These are phyloP conservation scores for Hylomyscus alleni DNA, from an alignment of 2,797 vertebrate genomes.

Conservation along the genomic window DNA sequence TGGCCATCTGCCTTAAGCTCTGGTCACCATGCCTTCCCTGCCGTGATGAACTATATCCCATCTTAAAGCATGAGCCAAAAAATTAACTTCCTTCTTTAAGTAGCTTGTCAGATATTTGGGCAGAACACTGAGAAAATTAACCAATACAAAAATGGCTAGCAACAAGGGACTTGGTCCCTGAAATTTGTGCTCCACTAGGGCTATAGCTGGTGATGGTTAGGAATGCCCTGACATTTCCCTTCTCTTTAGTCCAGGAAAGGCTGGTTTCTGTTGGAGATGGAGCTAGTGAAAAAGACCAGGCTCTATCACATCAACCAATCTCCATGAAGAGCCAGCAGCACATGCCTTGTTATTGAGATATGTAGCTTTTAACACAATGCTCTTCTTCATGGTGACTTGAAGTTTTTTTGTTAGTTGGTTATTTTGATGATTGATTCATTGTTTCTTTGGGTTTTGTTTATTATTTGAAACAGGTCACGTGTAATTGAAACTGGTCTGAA, in stretches of 20 bases:
- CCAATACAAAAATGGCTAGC: neutral
- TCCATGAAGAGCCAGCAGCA: neutral
- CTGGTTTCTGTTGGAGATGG: neutral
- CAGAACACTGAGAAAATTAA: neutral
- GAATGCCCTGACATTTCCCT: neutral
- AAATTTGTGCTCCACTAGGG: neutral
- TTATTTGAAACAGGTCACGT: neutral
- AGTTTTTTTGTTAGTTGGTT: neutral
- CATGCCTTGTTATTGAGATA: neutral
- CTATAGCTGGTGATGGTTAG: neutral
- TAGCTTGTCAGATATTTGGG: neutral
- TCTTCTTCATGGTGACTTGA: neutral
- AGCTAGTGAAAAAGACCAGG: neutral
- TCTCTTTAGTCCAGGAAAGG: neutral
- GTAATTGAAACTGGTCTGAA: neutral
- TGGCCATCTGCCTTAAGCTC: neutral
- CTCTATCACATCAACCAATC: fast-evolving
- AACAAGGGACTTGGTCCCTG: neutral
- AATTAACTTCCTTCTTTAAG: neutral
- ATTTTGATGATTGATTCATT: neutral
- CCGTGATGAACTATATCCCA: no score
- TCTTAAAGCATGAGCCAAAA: neutral
- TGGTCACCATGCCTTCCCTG: no score
- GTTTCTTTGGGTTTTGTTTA: neutral
- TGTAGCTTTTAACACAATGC: neutral